Evolutionary conservation across 2,113 vertebrate genomes (phyloP).

Genomic region (Epinephelus cyanopodus): DNA sequence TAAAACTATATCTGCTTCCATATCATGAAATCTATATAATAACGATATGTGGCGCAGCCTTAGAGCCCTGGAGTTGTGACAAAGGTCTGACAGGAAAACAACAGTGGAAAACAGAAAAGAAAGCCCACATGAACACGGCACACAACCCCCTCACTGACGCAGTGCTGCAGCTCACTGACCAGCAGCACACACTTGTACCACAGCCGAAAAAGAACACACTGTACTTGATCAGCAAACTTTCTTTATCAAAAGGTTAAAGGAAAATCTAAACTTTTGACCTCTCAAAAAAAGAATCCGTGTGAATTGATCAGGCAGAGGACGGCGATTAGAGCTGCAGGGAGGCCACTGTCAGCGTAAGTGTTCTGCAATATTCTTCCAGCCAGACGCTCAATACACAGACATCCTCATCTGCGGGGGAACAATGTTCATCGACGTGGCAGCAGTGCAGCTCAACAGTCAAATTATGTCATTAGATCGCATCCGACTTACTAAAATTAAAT

Average conservation of each 20-base stretch:
- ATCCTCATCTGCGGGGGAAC: constrained; percentile 1
- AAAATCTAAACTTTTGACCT: not conserved
- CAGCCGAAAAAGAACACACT: not conserved
- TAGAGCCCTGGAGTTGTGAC: no score
- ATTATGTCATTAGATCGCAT: constrained; percentile 12
- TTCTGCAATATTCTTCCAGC: not conserved
- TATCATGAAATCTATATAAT: no score
- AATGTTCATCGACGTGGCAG: constrained; percentile 2
- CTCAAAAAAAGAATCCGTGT: not conserved
- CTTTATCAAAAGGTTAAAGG: not conserved
- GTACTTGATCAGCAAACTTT: not conserved
- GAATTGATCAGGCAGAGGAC: not conserved
- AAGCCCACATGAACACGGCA: not conserved
- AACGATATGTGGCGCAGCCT: no score
- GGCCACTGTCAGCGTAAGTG: not conserved
- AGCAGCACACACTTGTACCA: not conserved
- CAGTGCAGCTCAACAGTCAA: not conserved
- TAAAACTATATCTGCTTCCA: no score
- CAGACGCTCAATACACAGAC: constrained; percentile 6
- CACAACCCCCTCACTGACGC: not conserved
- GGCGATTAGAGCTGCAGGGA: not conserved
- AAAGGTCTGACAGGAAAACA: not conserved
- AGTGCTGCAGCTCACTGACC: not conserved
- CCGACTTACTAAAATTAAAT: not conserved
- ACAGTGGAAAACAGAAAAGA: not conserved